Percentiles rank a stretch among this genome's conserved stretches.
These are phyloP conservation scores for Erythrocercus mccallii DNA, from an alignment of 2,113 vertebrate genomes.

Conservation along the genomic window DNA sequence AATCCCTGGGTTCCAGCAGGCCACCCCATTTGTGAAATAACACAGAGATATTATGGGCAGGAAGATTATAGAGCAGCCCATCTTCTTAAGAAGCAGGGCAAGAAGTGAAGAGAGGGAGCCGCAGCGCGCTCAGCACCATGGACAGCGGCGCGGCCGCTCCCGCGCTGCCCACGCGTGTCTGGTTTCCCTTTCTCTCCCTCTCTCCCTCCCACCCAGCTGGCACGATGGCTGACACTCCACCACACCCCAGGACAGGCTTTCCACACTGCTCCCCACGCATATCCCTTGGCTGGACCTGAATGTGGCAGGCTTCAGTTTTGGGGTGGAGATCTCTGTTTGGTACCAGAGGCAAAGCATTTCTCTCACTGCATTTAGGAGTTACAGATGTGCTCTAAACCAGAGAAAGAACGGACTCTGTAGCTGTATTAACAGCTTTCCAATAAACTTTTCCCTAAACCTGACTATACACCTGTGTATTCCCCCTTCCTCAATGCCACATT, in stretches of 20 bases:
- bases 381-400: background rate
- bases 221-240: fast-evolving
- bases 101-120: background rate
- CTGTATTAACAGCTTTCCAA: background rate
- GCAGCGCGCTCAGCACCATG: background rate
- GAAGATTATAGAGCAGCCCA: background rate
- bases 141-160: background rate
- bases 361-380: background rate
- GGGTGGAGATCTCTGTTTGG: background rate
- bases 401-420: fast-evolving
- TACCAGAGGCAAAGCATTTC: fast-evolving
- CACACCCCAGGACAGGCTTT: no score
- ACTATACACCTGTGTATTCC: background rate
- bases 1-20: background rate
- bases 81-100: background rate
- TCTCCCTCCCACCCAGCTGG: no score
- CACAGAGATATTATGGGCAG: background rate
- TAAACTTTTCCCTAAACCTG: background rate
- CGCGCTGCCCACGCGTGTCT: background rate
- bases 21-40: background rate
- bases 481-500: background rate
- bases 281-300: background rate
- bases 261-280: fast-evolving
- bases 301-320: fast-evolving
- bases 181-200: no score